Base-by-base conservation (phyloP, 2,888 invertebrate species). In the Sinotaia quadrata region DNA sequence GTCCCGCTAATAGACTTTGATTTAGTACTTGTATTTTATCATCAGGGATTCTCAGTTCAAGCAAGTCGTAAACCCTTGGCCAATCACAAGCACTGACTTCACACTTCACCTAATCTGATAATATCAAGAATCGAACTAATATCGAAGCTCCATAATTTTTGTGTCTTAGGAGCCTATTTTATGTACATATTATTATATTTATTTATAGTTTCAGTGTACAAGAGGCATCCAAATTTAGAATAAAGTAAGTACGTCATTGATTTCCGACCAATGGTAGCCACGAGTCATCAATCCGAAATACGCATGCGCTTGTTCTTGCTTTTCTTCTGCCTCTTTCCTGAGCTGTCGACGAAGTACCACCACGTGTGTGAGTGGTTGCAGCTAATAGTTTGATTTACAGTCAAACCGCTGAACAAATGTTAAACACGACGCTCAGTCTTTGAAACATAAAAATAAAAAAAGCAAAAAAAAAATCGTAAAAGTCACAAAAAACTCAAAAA, bases 401-500 rank as follows among this genome's bases (percentile, higher is more conserved):
- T 21, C 10, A 24, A 51, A 12, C 15, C 41, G 10, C 15, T 18
- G 41, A 18, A 41, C 15, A 18, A 12, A 41, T 41, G 41, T 41
- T 10, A 12, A 41, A 41, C 41, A 15, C 8, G 12, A n/a, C 21
- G 8, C 8, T 51, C 10, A 51, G 18, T 8, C 21, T n/a, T 21
- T 12, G 8, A 51, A 15, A 51, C 34, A 5, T 18, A 57, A 0
- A 21, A 36, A 57, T n/a, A 2, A 57, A 31, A 57, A 57, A 34
- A 57, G 18, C 12, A 21, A 21, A 21, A 33, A 33, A 57, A 57
- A 57, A 36, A 57, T 34, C 34, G 57, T 4, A 57, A 57, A 57
- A 57, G 18, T 1, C 2, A 4, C 18, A 31, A 57, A 57, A 57
- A 57, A 15, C 21, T 34, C 4, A 5, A 8, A 57, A 57, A 57